A percentile compares a stretch with the other conserved stretches of the same genome.
These are phyloP conservation scores for Haliclona indistincta DNA, from an alignment of 37 sponge, comb jelly and placozoan genomes.

Conservation along the genomic window DNA sequence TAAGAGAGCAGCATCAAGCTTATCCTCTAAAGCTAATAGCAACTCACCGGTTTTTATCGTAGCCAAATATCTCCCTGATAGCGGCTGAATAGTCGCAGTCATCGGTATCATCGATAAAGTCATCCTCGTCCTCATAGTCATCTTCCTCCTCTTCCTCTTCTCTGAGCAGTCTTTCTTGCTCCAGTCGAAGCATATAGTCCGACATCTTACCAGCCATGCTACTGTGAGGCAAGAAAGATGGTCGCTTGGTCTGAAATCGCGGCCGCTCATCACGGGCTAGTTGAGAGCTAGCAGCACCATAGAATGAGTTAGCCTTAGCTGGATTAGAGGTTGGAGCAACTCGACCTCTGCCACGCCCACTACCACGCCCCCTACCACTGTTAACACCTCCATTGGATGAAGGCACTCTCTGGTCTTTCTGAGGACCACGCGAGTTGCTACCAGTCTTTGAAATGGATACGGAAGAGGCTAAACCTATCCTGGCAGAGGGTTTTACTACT, in stretches of 20 bases:
- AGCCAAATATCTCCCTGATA: constrained; percentile 73
- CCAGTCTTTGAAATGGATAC: no score
- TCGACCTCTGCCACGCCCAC: neutral
- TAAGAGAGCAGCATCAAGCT: neutral
- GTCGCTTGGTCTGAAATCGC: neutral
- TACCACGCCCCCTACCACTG: neutral
- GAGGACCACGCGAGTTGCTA: neutral
- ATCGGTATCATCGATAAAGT: constrained; percentile 45
- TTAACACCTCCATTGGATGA: neutral
- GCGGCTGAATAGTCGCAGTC: constrained; percentile 54
- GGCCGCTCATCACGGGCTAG: neutral
- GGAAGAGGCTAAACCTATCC: no score
- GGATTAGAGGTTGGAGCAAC: neutral
- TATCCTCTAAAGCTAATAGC: neutral
- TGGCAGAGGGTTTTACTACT: no score
- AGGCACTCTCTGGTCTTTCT: neutral
- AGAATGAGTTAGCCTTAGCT: constrained; percentile 23
- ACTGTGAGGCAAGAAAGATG: constrained; percentile 4
- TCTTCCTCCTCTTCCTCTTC: constrained; percentile 33
- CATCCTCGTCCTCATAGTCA: constrained; percentile 54
- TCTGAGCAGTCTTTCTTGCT: neutral
- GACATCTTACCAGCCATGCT: constrained; percentile 53
- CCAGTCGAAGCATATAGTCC: constrained; percentile 20
- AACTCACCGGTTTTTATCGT: constrained; percentile 58
- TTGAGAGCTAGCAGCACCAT: constrained; percentile 7